Evolutionary conservation across 2,113 vertebrate genomes (phyloP), one percentile per base, ranked within the genome.

Genomic region (Antechinus stuartii): DNA sequence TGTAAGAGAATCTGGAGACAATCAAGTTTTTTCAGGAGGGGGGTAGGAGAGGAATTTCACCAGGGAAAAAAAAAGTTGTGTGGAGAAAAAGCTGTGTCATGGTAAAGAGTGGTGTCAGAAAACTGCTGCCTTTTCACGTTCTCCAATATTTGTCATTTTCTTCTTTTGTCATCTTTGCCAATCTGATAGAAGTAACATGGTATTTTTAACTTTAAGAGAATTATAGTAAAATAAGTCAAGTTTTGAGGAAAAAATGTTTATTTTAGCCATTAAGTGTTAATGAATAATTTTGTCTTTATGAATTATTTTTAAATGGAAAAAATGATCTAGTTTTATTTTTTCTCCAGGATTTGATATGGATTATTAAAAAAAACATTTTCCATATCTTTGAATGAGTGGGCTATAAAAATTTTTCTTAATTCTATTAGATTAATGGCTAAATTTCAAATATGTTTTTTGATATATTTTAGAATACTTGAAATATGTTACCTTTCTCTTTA

Each of bases 191-290:
- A 30, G 57, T 61, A 27, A 61, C 9, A 14, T 30, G 27, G 27
- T 30, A 61, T 26, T 91, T 96, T 97, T 93, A 91, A 91, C 50
- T n/a, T 94, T 90, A 90, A 94, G 89, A 16, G 54, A 84, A 96
- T 92, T 57, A 68, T 0, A 0, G 0, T 93, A 10, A 49, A 95
- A 7, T 93, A 54, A 96, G n/a, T 47, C 92, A 61, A 57, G 94
- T 92, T 54, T 54, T 92, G 91, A 93, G 49, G 46, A 26, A 96
- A 93, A 89, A 91, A 54, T 92, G 24, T 68, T 95, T 95, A 55
- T 52, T 23, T 92, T 14, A 55, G 3, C 53, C 52, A 89, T 90
- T 89, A 93, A 96, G 90, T 50, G 55, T 90, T 47, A 90, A 90
- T 53, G 46, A 42, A 26, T 95, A 53, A 49, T 9, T 89, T 46